Evolutionary conservation across 2,888 invertebrate genomes (phyloP).

Genomic region (Automeris io): DNA sequence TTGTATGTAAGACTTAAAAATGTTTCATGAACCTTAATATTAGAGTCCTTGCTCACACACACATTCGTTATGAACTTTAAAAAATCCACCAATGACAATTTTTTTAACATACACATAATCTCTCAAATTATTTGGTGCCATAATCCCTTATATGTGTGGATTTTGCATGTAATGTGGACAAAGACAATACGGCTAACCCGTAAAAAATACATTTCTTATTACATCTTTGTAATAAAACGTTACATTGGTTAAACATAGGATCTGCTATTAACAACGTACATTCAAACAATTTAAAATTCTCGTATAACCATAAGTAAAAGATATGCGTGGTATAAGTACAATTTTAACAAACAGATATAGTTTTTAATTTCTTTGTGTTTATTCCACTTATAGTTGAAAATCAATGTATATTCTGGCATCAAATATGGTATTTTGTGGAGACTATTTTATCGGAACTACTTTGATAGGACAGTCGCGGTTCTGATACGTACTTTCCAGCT

Average conservation of each 20-base stretch:
- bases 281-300: too few species aligned
- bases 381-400: too few species aligned
- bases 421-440: too few species aligned
- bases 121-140: slow-evolving; percentile 59
- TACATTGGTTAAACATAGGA: neutral
- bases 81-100: slow-evolving; percentile 42
- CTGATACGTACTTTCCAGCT: too few species aligned
- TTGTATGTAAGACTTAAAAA: slow-evolving; percentile 71
- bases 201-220: neutral
- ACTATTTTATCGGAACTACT: too few species aligned
- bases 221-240: neutral
- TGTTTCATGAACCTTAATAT: slow-evolving; percentile 50
- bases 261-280: too few species aligned
- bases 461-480: too few species aligned
- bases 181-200: neutral
- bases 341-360: too few species aligned
- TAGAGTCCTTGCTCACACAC: slow-evolving; percentile 60
- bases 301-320: too few species aligned
- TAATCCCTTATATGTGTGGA: neutral
- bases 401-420: too few species aligned
- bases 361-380: too few species aligned
- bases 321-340: too few species aligned
- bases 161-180: neutral
- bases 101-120: slow-evolving; percentile 40
- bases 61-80: slow-evolving; percentile 10